Conservation (phyloP, 2,113 vertebrate genomes). For the Leiothrix lutea region DNA sequence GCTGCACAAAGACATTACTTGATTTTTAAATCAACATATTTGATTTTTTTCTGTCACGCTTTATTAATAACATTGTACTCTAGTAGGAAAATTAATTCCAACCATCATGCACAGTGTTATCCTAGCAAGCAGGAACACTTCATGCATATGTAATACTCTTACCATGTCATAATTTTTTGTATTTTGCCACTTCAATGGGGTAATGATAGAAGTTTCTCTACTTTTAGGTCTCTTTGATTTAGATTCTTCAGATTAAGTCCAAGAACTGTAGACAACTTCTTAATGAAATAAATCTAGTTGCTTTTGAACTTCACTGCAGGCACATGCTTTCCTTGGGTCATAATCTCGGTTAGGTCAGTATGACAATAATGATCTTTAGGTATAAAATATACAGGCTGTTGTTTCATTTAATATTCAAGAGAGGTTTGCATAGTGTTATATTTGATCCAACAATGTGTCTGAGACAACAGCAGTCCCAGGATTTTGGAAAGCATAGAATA, state of each 20-base stretch:
- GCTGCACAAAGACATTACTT: background rate
- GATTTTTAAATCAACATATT: constrained; percentile 29
- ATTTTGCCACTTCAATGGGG: background rate
- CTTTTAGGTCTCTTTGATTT: background rate
- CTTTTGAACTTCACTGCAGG: background rate
- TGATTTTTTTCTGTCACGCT: background rate
- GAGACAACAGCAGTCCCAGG: background rate
- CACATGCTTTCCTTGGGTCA: background rate
- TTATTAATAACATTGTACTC: background rate
- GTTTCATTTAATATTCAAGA: background rate
- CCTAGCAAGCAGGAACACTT: background rate
- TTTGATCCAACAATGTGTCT: background rate
- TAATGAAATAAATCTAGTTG: background rate
- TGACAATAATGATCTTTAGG: background rate
- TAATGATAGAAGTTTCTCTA: background rate
- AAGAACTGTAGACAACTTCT: background rate
- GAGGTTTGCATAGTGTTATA: background rate
- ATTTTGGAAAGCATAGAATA: background rate
- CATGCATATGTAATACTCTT: background rate
- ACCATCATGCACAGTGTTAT: background rate
- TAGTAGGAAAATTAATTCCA: constrained; percentile 7
- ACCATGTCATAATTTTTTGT: background rate
- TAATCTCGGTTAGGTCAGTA: background rate
- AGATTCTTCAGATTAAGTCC: background rate
- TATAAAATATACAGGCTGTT: background rate